Evolutionary conservation across 2,113 vertebrate species (phyloP), one percentile per base, ranked within the genome.

Genomic region (Triplophysa tibetana): DNA sequence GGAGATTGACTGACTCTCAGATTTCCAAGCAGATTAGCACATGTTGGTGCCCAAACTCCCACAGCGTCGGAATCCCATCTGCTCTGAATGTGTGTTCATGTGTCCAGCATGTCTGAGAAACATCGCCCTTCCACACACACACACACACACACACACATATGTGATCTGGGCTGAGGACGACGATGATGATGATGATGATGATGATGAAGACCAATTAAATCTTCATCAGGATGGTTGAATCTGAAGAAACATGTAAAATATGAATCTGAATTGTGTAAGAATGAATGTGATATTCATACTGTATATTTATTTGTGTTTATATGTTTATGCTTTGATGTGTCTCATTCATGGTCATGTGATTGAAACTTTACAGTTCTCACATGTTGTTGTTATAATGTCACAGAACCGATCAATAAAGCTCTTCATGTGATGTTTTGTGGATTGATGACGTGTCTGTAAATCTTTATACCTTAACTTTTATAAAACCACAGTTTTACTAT

Each of bases 21-120:
- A 88, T 86, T 88, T 84, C 84, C 73, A 84, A 73, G 81, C 80
- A 79, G 84, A 63, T 89, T 84, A 70, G 68, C 88, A 88, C 84
- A 60, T 45, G 60, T 87, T 67, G 75, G 66, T 21, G 63, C 73
- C 78, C 81, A 64, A 85, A 84, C 88, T 86, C 61, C 78, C 87
- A 79, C 83, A 58, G 83, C 84, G 75, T 86, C 89, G 86, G 81
- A 62, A 85, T 85, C 87, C 89, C 90, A 91, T 90, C 92, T 91
- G 90, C 90, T 78, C 38, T 11, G 52, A 87, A 82, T 70, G 81
- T 81, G 73, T 61, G 88, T 86, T 85, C 85, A 63, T 86, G 75
- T 75, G 81, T 80, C 65, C 70, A 81, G 74, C 85, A 88, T 87
- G 86, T 82, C 82, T 74, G 75, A 81, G 54, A 58, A 58, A 58